A percentile compares a stretch with the other conserved stretches of the same genome.
These are phyloP conservation scores for Neoascia interrupta DNA, from an alignment of 2,888 invertebrate species.

Conservation along the genomic window DNA sequence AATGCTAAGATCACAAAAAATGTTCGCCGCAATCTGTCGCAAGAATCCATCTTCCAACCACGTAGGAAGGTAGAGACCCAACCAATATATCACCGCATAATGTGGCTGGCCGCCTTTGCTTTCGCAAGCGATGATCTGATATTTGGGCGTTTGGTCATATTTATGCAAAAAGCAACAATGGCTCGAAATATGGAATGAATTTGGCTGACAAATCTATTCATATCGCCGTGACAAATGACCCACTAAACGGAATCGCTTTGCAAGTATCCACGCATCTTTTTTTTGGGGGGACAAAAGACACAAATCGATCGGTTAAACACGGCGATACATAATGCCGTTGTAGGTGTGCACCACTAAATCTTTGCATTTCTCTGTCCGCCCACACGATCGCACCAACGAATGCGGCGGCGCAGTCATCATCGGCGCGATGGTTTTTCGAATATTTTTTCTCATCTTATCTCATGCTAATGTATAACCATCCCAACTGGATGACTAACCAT, in stretches of 20 bases:
- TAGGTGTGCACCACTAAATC: conserved; percentile 43
- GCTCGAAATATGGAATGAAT: conserved; percentile 15
- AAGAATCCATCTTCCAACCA: too few relatives aligned
- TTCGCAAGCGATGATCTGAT: conserved; percentile 19
- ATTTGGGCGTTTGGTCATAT: conserved; percentile 12
- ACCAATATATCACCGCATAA: too few relatives aligned
- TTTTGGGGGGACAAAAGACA: conserved; percentile 7
- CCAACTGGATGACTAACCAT: conserved; percentile 48
- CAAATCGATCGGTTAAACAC: conserved; percentile 51
- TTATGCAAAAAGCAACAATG: conserved; percentile 8
- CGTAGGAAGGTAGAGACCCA: too few relatives aligned
- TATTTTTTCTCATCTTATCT: conserved; percentile 23
- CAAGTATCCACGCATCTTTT: too few relatives aligned
- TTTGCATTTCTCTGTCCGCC: conserved; percentile 44
- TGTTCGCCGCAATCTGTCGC: too few relatives aligned
- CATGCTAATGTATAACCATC: not conserved
- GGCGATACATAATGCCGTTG: conserved; percentile 1
- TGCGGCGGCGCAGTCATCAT: conserved; percentile 14
- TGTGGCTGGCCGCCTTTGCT: not conserved
- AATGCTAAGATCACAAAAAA: too few relatives aligned
- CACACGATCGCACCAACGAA: conserved; percentile 26
- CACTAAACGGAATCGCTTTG: conserved; percentile 9
- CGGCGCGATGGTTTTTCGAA: conserved; percentile 6
- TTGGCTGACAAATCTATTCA: conserved; percentile 42
- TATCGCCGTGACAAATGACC: conserved; percentile 55